Conservation (phyloP, 1,140 invertebrate genomes). For the Antheraea pernyi region DNA sequence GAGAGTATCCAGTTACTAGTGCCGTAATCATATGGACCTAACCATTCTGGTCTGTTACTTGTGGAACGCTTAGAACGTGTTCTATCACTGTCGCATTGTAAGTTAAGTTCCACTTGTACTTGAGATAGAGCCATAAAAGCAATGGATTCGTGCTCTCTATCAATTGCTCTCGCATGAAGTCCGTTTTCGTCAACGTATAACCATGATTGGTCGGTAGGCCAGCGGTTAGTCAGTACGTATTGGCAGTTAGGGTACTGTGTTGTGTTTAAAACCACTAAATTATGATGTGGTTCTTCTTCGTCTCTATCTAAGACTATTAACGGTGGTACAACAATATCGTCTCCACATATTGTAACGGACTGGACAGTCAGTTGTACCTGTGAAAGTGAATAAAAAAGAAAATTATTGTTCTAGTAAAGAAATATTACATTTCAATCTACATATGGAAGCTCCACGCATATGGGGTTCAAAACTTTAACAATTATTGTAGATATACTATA, state of each 20-base stretch:
- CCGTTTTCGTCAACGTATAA: slow-evolving; percentile 57
- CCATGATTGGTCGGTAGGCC: slow-evolving; percentile 60
- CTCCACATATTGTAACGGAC: slow-evolving; percentile 36
- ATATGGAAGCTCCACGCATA: too few species aligned
- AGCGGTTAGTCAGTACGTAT: slow-evolving; percentile 50
- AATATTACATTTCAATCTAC: too few species aligned
- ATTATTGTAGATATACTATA: too few species aligned
- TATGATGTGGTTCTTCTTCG: slow-evolving; percentile 58
- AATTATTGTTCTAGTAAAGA: too few species aligned
- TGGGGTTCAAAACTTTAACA: too few species aligned
- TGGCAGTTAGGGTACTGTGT: slow-evolving; percentile 39
- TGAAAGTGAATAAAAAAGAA: slow-evolving; percentile 15
- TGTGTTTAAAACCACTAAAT: slow-evolving; percentile 52
- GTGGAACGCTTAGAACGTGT: slow-evolving; percentile 44
- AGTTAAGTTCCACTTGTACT: slow-evolving; percentile 63
- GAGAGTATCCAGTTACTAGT: slow-evolving; percentile 63
- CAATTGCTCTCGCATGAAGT: slow-evolving; percentile 51
- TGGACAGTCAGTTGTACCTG: slow-evolving; percentile 58
- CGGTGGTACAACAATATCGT: slow-evolving; percentile 47
- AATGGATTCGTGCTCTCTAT: slow-evolving; percentile 71
- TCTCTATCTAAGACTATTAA: slow-evolving; percentile 59
- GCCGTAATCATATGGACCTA: slow-evolving; percentile 55
- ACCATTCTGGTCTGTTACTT: slow-evolving; percentile 25
- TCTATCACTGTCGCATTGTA: slow-evolving; percentile 48
- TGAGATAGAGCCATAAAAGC: slow-evolving; percentile 73